These are phyloP conservation scores for Axis porcinus DNA, from an alignment of 2,113 vertebrate genomes.

Conservation along the genomic window DNA sequence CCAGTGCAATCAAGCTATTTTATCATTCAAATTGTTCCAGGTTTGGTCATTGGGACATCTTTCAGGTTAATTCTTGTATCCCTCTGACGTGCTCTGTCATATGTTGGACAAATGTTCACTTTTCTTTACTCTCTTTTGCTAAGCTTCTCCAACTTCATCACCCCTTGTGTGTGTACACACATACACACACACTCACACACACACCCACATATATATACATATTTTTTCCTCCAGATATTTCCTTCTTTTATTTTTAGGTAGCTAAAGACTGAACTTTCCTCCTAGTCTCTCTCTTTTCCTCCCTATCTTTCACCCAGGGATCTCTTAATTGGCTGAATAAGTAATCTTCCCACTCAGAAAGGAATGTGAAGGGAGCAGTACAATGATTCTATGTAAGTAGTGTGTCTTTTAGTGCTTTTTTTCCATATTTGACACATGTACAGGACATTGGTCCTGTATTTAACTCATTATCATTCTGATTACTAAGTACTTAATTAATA, in stretches of 20 bases:
- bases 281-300: not conserved
- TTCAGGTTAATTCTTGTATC: not conserved
- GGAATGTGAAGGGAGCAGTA: accelerated
- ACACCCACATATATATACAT: accelerated
- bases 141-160: not conserved
- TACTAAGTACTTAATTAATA: not conserved
- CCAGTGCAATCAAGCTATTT: not conserved
- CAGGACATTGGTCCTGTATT: not conserved
- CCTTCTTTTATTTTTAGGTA: not conserved
- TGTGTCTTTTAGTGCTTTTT: not conserved
- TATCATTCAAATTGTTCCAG: not conserved
- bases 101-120: not conserved
- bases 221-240: not conserved
- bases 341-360: not conserved
- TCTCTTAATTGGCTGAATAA: not conserved
- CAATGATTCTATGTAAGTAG: accelerated
- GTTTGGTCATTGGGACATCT: not conserved
- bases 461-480: not conserved
- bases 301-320: not conserved
- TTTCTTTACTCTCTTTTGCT: not conserved
- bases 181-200: not conserved
- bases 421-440: not conserved
- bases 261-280: not conserved
- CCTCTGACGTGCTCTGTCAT: not conserved
- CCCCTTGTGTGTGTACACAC: not conserved